A percentile compares a stretch with the other conserved stretches of the same genome.
Evolutionary conservation across 2,888 invertebrate species (phyloP).

Genomic region (Phyllotreta cruciferae): DNA sequence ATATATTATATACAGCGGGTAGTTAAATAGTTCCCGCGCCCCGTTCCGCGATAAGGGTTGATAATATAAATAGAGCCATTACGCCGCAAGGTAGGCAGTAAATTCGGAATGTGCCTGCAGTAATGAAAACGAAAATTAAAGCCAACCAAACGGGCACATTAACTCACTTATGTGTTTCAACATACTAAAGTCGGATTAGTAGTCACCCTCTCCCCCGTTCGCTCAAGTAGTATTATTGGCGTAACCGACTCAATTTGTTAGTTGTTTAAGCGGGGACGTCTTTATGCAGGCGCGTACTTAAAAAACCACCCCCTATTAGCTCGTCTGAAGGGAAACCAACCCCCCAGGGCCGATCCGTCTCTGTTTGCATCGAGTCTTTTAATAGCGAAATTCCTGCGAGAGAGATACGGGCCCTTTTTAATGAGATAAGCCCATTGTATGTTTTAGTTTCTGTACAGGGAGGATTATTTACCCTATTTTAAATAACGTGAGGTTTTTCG

Average conservation of each 20-base stretch:
- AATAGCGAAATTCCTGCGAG: constrained; percentile 48
- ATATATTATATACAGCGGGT: no score
- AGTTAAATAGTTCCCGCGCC: no score
- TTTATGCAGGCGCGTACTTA: constrained; percentile 8
- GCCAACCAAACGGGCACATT: constrained; percentile 6
- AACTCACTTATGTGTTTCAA: constrained; percentile 21
- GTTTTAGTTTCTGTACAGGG: constrained; percentile 48
- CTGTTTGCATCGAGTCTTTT: constrained; percentile 43
- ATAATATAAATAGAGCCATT: not conserved
- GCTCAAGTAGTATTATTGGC: constrained; percentile 49
- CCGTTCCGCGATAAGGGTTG: not conserved
- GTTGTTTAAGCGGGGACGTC: constrained; percentile 42
- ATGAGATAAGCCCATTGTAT: constrained; percentile 52
- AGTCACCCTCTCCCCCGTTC: constrained; percentile 34
- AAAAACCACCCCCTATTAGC: not conserved
- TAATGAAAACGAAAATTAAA: constrained; percentile 21
- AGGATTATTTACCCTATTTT: constrained; percentile 45
- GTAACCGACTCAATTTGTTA: constrained; percentile 57
- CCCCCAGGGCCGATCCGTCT: not conserved
- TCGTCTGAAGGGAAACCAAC: not conserved
- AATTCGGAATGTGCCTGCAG: constrained; percentile 2
- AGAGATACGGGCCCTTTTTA: constrained; percentile 52
- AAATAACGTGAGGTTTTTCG: constrained; percentile 48
- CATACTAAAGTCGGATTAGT: constrained; percentile 24
- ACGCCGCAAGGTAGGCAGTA: not conserved